A percentile compares a stretch with the other conserved stretches of the same genome.
These are phyloP conservation scores for Beris chalybata DNA, from an alignment of 2,888 invertebrate genomes.

Conservation along the genomic window DNA sequence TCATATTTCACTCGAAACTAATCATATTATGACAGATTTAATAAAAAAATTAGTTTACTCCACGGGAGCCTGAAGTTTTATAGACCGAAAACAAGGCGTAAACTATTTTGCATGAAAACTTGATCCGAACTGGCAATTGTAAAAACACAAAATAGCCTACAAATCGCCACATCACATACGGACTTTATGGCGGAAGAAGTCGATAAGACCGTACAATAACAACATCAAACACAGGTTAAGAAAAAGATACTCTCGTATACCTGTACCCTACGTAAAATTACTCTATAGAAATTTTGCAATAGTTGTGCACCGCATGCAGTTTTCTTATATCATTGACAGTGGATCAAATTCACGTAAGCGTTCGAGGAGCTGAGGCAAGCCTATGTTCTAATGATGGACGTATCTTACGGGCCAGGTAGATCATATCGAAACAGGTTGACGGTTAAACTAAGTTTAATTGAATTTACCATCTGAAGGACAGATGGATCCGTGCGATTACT, in stretches of 20 bases:
- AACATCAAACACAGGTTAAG: too few relatives aligned
- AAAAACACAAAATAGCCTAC: neutral
- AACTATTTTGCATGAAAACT: slow-evolving; percentile 1
- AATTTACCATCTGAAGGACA: slow-evolving; percentile 32
- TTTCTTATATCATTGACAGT: slow-evolving; percentile 2
- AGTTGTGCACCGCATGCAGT: slow-evolving; percentile 16
- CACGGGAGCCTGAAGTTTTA: slow-evolving; percentile 10
- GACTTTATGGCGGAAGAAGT: too few relatives aligned
- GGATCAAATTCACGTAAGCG: neutral
- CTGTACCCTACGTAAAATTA: slow-evolving; percentile 1
- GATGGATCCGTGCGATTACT: slow-evolving; percentile 19
- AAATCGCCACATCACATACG: too few relatives aligned
- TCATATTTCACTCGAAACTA: slow-evolving; percentile 7
- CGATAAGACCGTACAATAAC: too few relatives aligned
- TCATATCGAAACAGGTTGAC: slow-evolving; percentile 19
- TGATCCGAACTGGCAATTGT: neutral
- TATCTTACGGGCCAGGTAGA: slow-evolving; percentile 7
- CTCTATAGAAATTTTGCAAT: neutral
- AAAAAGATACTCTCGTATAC: too few relatives aligned
- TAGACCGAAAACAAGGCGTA: slow-evolving; percentile 1
- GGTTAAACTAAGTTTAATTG: slow-evolving; percentile 23
- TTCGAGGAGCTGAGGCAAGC: neutral
- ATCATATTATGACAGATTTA: neutral
- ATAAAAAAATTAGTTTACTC: slow-evolving; percentile 4
- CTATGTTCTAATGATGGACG: slow-evolving; percentile 9